Conservation (phyloP, 2,888 invertebrate species). For the Stenodera caucasica region DNA sequence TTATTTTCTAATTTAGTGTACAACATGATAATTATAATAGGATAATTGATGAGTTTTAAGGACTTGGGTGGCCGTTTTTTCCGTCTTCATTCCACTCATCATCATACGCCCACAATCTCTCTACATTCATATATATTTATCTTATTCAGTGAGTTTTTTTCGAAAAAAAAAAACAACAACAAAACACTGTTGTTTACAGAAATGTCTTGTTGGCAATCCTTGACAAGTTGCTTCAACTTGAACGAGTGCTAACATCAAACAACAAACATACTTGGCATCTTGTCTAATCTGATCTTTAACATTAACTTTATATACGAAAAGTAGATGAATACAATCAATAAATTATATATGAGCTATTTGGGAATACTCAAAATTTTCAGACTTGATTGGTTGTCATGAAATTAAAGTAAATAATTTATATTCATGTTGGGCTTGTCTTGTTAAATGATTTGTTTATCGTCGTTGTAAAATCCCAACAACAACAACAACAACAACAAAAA, state of each 20-base stretch:
- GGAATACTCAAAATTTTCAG: neutral
- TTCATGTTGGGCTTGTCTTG: constrained; percentile 4
- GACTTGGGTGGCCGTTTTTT: constrained; percentile 24
- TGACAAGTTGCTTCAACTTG: constrained; percentile 26
- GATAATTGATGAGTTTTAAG: constrained; percentile 20
- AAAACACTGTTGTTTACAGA: constrained; percentile 22
- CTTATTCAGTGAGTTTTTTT: constrained; percentile 14
- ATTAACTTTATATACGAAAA: neutral
- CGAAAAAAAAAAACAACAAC: no score
- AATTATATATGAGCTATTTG: neutral
- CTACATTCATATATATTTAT: neutral
- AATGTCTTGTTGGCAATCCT: constrained; percentile 25
- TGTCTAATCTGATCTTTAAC: constrained; percentile 40
- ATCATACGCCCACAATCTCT: constrained; percentile 4
- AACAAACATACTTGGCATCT: constrained; percentile 33
- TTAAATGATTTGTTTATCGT: constrained; percentile 19
- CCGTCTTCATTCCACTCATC: constrained; percentile 18
- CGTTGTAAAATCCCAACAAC: neutral
- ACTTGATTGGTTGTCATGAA: constrained; percentile 9
- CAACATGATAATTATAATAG: constrained; percentile 9
- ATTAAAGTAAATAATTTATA: constrained; percentile 14
- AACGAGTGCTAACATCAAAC: constrained; percentile 32
- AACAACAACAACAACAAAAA: neutral
- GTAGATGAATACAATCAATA: neutral
- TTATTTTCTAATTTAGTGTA: no score